phyloP scores from a whole-genome alignment of 2,113 vertebrate genomes.

The Tauraco erythrolophus region DNA sequence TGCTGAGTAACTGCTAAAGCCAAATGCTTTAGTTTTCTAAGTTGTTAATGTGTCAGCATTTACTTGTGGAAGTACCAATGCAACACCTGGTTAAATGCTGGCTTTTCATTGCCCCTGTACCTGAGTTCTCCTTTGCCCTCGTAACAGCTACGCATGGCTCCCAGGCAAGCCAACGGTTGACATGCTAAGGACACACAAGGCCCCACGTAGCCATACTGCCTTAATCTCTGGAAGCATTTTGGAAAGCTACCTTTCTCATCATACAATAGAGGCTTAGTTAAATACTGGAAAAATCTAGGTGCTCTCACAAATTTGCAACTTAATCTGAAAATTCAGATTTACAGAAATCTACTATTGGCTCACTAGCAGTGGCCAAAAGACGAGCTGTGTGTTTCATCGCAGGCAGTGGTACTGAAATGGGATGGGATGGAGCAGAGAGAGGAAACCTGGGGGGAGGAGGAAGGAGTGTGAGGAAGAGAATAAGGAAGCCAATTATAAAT shows the following conservation, averaged over 20 bases:
- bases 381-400: rapidly evolving
- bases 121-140: not conserved
- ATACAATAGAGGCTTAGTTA: not conserved
- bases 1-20: not conserved
- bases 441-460: not conserved
- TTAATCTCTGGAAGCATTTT: not conserved
- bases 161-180: rapidly evolving
- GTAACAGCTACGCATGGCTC: not conserved
- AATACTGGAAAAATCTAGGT: not conserved
- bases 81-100: not conserved
- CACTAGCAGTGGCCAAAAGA: not conserved
- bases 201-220: rapidly evolving
- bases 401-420: rapidly evolving
- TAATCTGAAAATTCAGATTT: not conserved
- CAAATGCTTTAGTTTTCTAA: not conserved
- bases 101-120: not conserved
- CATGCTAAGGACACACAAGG: not conserved
- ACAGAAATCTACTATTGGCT: not conserved
- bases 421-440: not conserved
- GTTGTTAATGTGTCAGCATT: not conserved
- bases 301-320: not conserved
- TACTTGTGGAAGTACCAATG: not conserved
- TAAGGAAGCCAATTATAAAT: not conserved
- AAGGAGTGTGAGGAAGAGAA: not conserved
- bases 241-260: not conserved